phyloP scores from a whole-genome alignment of 2,888 invertebrate genomes.

The Blastobasis lacticolella region DNA sequence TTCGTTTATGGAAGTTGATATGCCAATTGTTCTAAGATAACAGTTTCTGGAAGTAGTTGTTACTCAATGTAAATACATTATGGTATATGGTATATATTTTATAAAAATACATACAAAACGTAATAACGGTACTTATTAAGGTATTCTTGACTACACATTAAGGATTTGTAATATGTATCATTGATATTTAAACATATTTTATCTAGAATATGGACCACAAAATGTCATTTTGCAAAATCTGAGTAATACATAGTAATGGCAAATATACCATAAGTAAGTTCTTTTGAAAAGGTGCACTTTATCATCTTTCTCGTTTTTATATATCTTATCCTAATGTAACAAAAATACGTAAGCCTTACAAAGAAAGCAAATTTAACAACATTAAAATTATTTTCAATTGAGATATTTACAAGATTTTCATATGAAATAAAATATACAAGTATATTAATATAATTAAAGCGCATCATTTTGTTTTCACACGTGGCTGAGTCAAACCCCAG shows the following conservation, averaged over 20 bases:
- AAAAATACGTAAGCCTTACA: conserved; percentile 58
- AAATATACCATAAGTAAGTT: conserved; percentile 1
- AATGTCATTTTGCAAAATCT: conserved; percentile 22
- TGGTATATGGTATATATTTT: conserved; percentile 53
- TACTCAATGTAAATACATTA: conserved; percentile 63
- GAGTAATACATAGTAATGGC: no score
- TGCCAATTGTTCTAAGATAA: conserved; percentile 66
- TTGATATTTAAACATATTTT: conserved; percentile 62
- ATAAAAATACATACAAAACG: conserved; percentile 72
- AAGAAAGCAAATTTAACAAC: conserved; percentile 68
- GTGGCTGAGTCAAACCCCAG: conserved; percentile 54
- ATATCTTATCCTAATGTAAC: conserved; percentile 43
- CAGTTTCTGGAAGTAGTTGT: conserved; percentile 60
- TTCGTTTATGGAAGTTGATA: conserved; percentile 71
- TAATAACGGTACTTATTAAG: conserved; percentile 50
- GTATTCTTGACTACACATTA: conserved; percentile 46
- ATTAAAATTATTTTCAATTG: conserved; percentile 51
- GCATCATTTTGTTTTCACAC: conserved; percentile 66
- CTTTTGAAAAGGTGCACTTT: conserved; percentile 21
- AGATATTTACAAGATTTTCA: conserved; percentile 62
- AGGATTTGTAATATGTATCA: conserved; percentile 63
- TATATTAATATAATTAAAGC: conserved; percentile 60
- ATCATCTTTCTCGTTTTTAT: conserved; percentile 22
- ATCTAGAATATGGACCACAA: conserved; percentile 55
- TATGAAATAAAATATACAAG: conserved; percentile 47